These are phyloP conservation scores for Phrynocephalus vlangalii DNA, from an alignment of 2,797 vertebrate genomes.

Conservation along the genomic window DNA sequence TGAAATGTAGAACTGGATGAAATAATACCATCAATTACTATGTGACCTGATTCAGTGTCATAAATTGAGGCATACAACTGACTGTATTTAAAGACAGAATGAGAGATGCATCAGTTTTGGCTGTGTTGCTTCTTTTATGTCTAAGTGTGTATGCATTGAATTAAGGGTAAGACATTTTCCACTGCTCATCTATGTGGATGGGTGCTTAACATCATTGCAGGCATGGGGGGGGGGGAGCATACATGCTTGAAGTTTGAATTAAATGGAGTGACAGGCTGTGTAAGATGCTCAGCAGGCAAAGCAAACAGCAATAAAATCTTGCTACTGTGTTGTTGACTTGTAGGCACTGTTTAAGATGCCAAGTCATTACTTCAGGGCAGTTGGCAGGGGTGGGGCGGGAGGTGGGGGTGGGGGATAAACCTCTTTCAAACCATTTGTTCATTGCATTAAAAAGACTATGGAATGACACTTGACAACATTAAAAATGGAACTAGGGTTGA, in stretches of 20 bases:
- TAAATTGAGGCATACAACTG: neutral
- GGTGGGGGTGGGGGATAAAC: neutral
- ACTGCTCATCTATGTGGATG: slow-evolving; percentile 1
- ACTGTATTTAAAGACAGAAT: neutral
- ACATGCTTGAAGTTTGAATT: neutral
- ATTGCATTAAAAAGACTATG: neutral
- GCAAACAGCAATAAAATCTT: neutral
- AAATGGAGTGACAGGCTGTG: slow-evolving; percentile 11
- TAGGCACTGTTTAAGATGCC: slow-evolving; percentile 11
- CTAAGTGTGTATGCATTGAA: slow-evolving; percentile 31
- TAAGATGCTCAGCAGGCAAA: neutral
- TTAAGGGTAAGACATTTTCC: neutral
- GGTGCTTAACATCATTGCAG: neutral
- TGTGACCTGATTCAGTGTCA: neutral
- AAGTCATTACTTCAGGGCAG: slow-evolving; percentile 7
- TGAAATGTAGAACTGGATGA: neutral
- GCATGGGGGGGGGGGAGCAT: neutral
- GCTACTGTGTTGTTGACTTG: neutral
- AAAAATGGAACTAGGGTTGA: neutral
- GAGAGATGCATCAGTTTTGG: neutral
- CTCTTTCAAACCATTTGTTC: slow-evolving; percentile 13
- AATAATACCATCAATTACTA: neutral
- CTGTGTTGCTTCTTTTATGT: neutral
- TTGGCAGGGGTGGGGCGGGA: neutral
- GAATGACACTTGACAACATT: neutral